Evolutionary conservation across 2,888 invertebrate species (phyloP).

Genomic region (Sepiola atlantica): DNA sequence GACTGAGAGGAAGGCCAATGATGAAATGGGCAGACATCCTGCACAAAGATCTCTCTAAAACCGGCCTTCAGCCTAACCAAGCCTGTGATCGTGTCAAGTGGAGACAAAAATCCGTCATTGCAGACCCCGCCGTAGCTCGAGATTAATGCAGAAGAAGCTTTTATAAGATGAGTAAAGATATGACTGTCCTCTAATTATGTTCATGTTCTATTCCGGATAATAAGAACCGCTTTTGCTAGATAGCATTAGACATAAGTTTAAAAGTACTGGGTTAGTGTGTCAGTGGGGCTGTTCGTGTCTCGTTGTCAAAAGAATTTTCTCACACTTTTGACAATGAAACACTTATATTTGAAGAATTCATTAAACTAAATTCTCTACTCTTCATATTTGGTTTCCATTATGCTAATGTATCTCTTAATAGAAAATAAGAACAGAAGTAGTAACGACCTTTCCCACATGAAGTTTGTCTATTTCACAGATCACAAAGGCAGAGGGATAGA

Average conservation of each 20-base stretch:
- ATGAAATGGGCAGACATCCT: no score
- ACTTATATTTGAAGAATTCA: neutral
- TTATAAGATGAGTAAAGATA: neutral
- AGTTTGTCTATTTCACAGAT: neutral
- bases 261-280: neutral
- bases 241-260: neutral
- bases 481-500: neutral
- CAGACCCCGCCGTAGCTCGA: no score
- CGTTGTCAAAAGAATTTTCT: constrained; percentile 32
- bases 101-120: no score
- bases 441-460: neutral
- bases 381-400: neutral
- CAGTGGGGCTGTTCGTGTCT: neutral
- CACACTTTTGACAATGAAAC: neutral
- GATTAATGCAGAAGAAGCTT: no score
- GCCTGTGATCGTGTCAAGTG: no score
- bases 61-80: no score
- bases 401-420: neutral
- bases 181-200: neutral
- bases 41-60: no score
- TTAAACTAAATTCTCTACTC: neutral
- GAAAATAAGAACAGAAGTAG: neutral
- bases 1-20: no score
- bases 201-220: neutral
- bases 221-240: neutral